Base-by-base conservation (phyloP, 2,888 invertebrate genomes). In the Diarsia rubi region DNA sequence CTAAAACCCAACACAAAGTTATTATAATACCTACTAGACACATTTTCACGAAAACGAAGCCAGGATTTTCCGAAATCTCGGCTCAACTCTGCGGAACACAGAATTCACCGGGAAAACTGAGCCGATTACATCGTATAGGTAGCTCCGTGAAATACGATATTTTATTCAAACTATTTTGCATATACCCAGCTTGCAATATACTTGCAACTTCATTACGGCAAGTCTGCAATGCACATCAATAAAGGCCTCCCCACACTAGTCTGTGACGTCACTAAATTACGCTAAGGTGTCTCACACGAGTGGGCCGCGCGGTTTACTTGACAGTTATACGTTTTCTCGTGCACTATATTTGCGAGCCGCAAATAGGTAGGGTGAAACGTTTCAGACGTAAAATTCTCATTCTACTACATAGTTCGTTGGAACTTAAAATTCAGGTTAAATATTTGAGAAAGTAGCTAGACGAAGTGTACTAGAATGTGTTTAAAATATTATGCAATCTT, bases 281-380 rank as follows among this genome's bases (percentile, higher is more conserved):
- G 67, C 64, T 76, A 77, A 82, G 83, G 82, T 85, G 85, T 85
- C 76, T 82, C 85, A 85, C 85, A 87, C 82, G 74, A 78, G 79
- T 49, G 77, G 88, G 87, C 86, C 85, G 86, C 87, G 86, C 83
- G 77, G 75, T 89, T 86, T 81, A 87, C 88, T 88, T 89, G 89
- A 89, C 88, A 89, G 86, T 84, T 86, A 86, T 88, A 88, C 82
- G 87, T 87, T 88, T 88, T 82, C 89, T 86, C 89, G 88, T 91
- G 90, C 91, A 90, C 66, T 82, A 91, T 91, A 90, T 89, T 88
- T 89, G 87, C 88, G 85, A 84, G 81, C 82, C 88, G 78, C 90
- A 90, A 90, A 90, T 90, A 88, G 88, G 44, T 49, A 27, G 27
- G 31, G 64, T 47, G 45, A 24, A 49, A 47, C n/a, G 49, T 67